Evolutionary conservation across 2,797 vertebrate genomes (phyloP).

Genomic region (Sphaeramia orbicularis): DNA sequence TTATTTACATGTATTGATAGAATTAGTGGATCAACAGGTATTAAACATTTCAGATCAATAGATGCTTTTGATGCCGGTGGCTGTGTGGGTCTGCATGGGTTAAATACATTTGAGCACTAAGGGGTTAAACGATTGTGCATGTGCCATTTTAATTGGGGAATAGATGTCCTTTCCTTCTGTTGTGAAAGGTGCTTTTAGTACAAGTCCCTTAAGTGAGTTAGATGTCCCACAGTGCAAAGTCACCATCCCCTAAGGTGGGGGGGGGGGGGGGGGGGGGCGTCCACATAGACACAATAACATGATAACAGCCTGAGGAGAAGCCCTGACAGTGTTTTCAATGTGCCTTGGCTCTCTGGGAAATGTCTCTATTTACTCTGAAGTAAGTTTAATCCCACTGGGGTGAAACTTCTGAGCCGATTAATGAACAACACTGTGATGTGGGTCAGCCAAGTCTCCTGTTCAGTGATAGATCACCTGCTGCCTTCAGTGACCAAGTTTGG

Average conservation of each 20-base stretch:
- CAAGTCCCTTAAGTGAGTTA: constrained; percentile 58
- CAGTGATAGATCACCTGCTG: neutral
- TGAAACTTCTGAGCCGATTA: constrained; percentile 25
- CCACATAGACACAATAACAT: constrained; percentile 73
- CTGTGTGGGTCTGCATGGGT: no score
- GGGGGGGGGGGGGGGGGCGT: no score
- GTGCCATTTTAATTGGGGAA: constrained; percentile 44
- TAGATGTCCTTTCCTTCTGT: constrained; percentile 66
- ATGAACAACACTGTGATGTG: constrained; percentile 32
- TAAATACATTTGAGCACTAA: no score
- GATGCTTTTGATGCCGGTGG: no score
- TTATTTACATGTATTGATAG: no score
- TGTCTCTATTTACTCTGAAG: constrained; percentile 18
- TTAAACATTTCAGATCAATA: no score
- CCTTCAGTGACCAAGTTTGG: neutral
- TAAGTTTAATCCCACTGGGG: constrained; percentile 39
- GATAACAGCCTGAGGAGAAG: constrained; percentile 76
- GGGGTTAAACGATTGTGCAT: no score
- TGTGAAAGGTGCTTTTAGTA: constrained; percentile 44
- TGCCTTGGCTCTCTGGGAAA: constrained; percentile 65
- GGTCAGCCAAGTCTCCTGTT: neutral
- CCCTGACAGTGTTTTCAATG: constrained; percentile 61
- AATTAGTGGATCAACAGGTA: no score
- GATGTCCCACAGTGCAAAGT: constrained; percentile 45
- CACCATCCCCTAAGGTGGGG: constrained; percentile 56